phyloP scores from a whole-genome alignment of 1,140 invertebrate genomes.

The Littorina saxatilis region DNA sequence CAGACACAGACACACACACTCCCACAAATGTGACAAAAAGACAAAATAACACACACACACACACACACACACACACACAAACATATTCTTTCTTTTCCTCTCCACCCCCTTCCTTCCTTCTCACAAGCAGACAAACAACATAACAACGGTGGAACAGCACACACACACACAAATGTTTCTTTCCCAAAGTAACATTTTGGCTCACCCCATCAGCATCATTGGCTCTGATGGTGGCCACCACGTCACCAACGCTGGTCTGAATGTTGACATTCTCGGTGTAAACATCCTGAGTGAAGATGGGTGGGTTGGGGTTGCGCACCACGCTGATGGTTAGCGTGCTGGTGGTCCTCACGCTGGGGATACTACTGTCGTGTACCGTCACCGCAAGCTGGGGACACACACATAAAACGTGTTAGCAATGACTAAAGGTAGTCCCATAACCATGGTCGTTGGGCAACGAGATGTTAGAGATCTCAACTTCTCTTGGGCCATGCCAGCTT shows the following conservation, averaged over 20 bases:
- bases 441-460: too few species aligned
- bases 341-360: conserved; percentile 71
- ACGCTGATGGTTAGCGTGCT: conserved; percentile 89
- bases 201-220: conserved; percentile 63
- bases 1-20: too few species aligned
- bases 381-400: conserved; percentile 51
- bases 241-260: conserved; percentile 86
- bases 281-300: conserved; percentile 75
- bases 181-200: neutral
- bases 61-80: too few species aligned
- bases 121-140: neutral
- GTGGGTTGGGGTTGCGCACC: conserved; percentile 84
- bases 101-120: too few species aligned
- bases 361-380: conserved; percentile 57
- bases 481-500: too few species aligned
- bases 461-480: too few species aligned
- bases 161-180: neutral
- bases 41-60: too few species aligned
- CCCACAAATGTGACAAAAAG: too few species aligned
- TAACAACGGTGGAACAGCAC: neutral
- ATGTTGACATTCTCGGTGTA: conserved; percentile 88
- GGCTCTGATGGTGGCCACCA: conserved; percentile 84
- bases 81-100: too few species aligned
- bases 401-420: neutral
- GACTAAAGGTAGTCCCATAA: too few species aligned